phyloP scores from a whole-genome alignment of 2,888 invertebrate genomes.

The Caenorhabditis sinica region DNA sequence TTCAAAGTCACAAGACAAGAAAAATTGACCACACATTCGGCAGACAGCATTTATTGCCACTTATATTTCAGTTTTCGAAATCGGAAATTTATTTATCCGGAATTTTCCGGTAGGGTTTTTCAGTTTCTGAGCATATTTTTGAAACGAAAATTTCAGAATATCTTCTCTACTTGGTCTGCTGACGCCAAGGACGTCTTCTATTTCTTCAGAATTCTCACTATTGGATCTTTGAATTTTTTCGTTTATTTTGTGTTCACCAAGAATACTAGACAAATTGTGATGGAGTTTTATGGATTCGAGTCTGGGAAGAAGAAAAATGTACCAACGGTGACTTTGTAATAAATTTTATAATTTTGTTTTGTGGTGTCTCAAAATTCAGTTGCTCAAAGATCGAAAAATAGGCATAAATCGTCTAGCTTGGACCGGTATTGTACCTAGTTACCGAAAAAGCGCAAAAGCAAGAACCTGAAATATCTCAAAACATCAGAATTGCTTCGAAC shows the following conservation, averaged over 20 bases:
- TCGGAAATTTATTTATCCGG: neutral
- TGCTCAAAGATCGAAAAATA: too few relatives aligned
- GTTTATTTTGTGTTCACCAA: neutral
- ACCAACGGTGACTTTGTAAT: too few relatives aligned
- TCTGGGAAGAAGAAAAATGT: too few relatives aligned
- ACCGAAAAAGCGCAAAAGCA: too few relatives aligned
- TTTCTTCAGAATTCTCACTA: neutral
- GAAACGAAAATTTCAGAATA: neutral
- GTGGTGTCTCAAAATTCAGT: too few relatives aligned
- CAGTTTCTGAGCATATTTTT: neutral
- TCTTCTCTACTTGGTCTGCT: neutral
- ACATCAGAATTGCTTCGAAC: too few relatives aligned
- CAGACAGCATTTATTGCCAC: neutral
- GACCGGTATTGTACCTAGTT: too few relatives aligned
- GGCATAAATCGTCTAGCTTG: too few relatives aligned
- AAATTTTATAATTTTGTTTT: too few relatives aligned
- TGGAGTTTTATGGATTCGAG: neutral
- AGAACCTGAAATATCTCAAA: too few relatives aligned
- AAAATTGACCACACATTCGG: neutral
- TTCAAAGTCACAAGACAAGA: neutral
- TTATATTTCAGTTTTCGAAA: constrained; percentile 1
- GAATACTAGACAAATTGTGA: neutral
- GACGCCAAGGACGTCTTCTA: neutral
- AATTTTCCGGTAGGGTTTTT: neutral
- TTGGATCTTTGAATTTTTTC: neutral